Evolutionary conservation across 2,797 vertebrate species (phyloP).

Genomic region (Peromyscus nudipes): DNA sequence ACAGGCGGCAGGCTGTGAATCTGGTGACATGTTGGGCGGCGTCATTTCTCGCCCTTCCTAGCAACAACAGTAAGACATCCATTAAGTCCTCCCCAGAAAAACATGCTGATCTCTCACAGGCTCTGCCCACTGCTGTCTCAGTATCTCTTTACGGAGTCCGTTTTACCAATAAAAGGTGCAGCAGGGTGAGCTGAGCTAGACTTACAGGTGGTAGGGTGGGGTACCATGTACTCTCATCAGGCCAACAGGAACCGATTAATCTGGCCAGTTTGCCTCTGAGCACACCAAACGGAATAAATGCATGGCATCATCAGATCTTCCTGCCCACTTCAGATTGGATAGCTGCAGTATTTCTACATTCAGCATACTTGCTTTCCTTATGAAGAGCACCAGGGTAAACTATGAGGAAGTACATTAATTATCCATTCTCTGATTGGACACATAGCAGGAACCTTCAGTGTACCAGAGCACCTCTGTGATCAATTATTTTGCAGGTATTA

Average conservation of each 20-base stretch:
- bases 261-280: neutral
- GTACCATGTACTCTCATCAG: neutral
- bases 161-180: neutral
- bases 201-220: neutral
- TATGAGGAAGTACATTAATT: neutral
- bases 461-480: neutral
- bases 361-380: neutral
- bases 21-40: neutral
- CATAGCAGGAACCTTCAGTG: neutral
- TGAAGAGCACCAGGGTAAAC: neutral
- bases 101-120: neutral
- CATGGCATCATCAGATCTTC: neutral
- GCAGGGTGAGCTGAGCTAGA: neutral
- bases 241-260: neutral
- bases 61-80: conserved; percentile 14
- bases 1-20: conserved; percentile 32
- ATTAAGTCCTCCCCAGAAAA: conserved; percentile 43
- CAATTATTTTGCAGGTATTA: neutral
- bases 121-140: neutral
- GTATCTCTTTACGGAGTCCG: neutral
- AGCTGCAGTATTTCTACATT: neutral
- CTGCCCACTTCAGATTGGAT: neutral
- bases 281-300: neutral
- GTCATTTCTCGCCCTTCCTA: conserved; percentile 59
- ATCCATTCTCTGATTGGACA: neutral